A percentile compares a stretch with the other conserved stretches of the same genome.
Evolutionary conservation across 2,888 invertebrate genomes (phyloP).

Genomic region (Lasius fuliginosus): DNA sequence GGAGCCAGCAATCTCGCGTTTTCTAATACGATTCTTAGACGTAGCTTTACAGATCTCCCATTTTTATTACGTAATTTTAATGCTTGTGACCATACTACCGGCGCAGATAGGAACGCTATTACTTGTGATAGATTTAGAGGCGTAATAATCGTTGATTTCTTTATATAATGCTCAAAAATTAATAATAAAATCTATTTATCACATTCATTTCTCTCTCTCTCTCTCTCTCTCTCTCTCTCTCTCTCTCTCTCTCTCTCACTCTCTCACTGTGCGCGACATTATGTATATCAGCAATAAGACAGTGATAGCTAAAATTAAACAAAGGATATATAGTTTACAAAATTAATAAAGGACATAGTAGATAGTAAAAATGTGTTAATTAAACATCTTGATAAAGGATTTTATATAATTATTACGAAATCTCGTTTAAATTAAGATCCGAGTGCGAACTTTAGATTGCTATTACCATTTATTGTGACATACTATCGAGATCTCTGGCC

Average conservation of each 20-base stretch:
- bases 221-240: too few relatives aligned
- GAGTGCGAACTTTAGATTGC: neutral
- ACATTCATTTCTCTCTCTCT: too few relatives aligned
- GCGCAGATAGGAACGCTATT: neutral
- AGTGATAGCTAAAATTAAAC: neutral
- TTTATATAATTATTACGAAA: neutral
- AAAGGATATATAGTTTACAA: neutral
- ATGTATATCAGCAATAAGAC: neutral
- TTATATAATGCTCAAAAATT: neutral
- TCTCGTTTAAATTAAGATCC: neutral
- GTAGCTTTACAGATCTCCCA: neutral
- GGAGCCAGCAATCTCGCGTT: slow-evolving; percentile 52
- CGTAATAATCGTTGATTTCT: neutral
- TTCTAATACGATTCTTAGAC: slow-evolving; percentile 33
- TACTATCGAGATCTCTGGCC: slow-evolving; percentile 36
- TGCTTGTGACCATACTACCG: neutral
- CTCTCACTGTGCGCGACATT: too few relatives aligned
- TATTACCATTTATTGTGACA: slow-evolving; percentile 2
- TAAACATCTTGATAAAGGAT: neutral
- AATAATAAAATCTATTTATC: slow-evolving; percentile 6
- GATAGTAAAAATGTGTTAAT: neutral
- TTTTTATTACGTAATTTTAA: slow-evolving; percentile 44
- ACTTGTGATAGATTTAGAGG: neutral
- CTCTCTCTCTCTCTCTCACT: too few relatives aligned
- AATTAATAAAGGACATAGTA: neutral